Percentiles rank a stretch among this genome's conserved stretches.
Conservation (phyloP, 2,113 vertebrate species). For the Thamnaconus septentrionalis region DNA sequence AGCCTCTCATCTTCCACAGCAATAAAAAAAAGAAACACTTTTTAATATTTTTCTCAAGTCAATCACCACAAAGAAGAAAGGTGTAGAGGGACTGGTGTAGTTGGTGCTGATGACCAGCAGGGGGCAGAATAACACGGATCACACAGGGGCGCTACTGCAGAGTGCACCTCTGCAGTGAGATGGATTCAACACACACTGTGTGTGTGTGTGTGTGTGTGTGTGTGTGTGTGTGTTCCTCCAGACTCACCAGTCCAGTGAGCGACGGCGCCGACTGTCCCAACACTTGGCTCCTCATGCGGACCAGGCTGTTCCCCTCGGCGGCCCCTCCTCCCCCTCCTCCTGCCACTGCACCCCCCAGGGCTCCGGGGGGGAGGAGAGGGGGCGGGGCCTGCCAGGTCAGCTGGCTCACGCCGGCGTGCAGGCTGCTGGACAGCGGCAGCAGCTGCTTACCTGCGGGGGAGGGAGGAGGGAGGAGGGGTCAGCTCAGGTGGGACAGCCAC, state of each 20-base stretch:
- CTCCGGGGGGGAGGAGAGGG: conserved; percentile 6
- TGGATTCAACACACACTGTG: background rate
- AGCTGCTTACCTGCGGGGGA: conserved; percentile 86
- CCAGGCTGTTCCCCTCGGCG: conserved; percentile 81
- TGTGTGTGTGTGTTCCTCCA: background rate
- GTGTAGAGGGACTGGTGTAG: too few species aligned
- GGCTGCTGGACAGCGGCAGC: conserved; percentile 89
- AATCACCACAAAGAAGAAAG: too few species aligned
- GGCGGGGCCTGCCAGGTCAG: conserved; percentile 76
- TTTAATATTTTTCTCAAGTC: too few species aligned
- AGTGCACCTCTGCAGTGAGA: too few species aligned
- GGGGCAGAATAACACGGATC: too few species aligned
- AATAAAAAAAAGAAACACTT: too few species aligned
- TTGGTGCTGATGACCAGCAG: too few species aligned
- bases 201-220: conserved; percentile 1
- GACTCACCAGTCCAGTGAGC: conserved; percentile 91
- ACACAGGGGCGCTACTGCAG: too few species aligned
- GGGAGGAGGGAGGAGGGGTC: background rate
- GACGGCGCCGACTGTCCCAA: conserved; percentile 95
- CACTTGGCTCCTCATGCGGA: conserved; percentile 93
- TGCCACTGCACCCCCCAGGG: background rate
- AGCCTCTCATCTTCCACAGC: too few species aligned
- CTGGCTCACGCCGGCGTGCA: conserved; percentile 88
- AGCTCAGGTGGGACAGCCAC: background rate
- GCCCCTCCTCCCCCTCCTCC: conserved; percentile 71